Conservation (phyloP, 1,140 invertebrate genomes). For the Mycetomoellerius zeteki region DNA sequence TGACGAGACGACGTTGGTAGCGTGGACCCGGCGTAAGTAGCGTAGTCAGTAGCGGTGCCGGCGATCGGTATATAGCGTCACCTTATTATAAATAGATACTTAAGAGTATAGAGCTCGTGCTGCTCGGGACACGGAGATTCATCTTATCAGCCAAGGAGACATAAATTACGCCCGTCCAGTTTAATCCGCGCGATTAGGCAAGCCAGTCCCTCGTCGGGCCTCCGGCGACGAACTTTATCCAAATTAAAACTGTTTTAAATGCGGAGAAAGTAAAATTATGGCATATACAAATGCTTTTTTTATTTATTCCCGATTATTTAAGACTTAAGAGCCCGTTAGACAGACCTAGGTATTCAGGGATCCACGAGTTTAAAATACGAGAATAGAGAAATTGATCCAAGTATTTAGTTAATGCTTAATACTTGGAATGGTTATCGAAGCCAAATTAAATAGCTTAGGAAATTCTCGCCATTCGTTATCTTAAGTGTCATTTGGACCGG, state of each 20-base stretch:
- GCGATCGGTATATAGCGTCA: slow-evolving; percentile 68
- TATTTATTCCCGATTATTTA: slow-evolving; percentile 34
- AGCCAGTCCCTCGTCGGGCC: slow-evolving; percentile 38
- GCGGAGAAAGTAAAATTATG: slow-evolving; percentile 29
- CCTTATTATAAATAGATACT: slow-evolving; percentile 82
- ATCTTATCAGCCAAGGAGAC: slow-evolving; percentile 75
- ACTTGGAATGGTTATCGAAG: background rate
- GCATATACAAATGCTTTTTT: slow-evolving; percentile 21
- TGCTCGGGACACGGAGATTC: slow-evolving; percentile 72
- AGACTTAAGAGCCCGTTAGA: slow-evolving; percentile 14
- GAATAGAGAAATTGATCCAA: slow-evolving; percentile 1
- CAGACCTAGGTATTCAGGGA: background rate
- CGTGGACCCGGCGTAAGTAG: slow-evolving; percentile 70
- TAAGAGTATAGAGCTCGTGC: slow-evolving; percentile 67
- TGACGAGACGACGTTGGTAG: slow-evolving; percentile 81
- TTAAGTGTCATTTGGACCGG: background rate
- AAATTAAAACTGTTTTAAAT: slow-evolving; percentile 44
- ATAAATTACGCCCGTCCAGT: slow-evolving; percentile 74
- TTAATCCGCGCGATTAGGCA: slow-evolving; percentile 69
- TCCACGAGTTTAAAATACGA: background rate
- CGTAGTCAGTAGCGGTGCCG: slow-evolving; percentile 61
- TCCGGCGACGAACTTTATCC: background rate
- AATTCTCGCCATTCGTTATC: slow-evolving; percentile 10
- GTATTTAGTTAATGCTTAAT: slow-evolving; percentile 32
- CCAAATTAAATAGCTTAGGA: slow-evolving; percentile 19